Percentiles rank a stretch among this genome's conserved stretches.
These are phyloP conservation scores for Psephotus haematonotus DNA, from an alignment of 2,113 vertebrate species.

Conservation along the genomic window DNA sequence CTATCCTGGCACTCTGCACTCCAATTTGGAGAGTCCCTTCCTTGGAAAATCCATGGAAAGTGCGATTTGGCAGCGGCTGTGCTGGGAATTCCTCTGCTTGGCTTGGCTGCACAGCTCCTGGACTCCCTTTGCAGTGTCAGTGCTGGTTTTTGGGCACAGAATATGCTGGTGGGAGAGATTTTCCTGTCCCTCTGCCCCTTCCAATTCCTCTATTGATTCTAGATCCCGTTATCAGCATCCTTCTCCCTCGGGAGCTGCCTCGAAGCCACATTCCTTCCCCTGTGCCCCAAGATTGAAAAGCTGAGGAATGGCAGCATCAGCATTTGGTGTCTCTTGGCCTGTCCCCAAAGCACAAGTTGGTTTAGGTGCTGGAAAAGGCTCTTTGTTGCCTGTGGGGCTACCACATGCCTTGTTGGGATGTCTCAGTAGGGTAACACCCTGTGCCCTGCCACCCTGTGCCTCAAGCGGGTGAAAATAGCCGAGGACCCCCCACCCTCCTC, in stretches of 20 bases:
- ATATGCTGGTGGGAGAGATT: background rate
- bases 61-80: background rate
- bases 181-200: background rate
- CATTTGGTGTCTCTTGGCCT: background rate
- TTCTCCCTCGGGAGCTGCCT: background rate
- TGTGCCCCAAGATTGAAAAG: rapidly evolving
- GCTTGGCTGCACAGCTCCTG: background rate
- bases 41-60: background rate
- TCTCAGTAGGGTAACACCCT: background rate
- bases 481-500: background rate
- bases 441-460: background rate
- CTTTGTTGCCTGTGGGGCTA: background rate
- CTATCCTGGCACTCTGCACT: rapidly evolving
- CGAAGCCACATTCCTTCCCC: background rate
- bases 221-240: background rate
- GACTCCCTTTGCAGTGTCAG: background rate
- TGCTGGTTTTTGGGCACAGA: background rate
- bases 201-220: background rate
- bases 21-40: background rate
- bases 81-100: background rate
- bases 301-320: background rate
- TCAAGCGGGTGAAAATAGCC: background rate
- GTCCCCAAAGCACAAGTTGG: background rate
- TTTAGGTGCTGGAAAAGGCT: background rate
- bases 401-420: background rate